These are phyloP conservation scores for Caenorhabditis sp. DNA, from an alignment of 2,888 invertebrate species.

Conservation along the genomic window DNA sequence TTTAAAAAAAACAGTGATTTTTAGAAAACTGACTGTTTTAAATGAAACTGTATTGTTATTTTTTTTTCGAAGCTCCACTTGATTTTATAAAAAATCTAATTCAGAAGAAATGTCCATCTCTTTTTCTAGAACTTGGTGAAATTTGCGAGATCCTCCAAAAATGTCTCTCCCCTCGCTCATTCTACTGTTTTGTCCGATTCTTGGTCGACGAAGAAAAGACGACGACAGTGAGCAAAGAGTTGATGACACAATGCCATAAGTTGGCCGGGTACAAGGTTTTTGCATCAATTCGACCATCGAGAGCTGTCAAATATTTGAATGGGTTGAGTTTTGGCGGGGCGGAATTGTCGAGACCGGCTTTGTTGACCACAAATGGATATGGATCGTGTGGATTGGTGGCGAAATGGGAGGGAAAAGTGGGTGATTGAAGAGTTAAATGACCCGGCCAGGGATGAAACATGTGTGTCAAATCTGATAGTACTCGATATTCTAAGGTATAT, in stretches of 20 bases:
- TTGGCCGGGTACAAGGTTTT: constrained; percentile 17
- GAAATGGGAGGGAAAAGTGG: constrained; percentile 24
- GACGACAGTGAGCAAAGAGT: constrained; percentile 33
- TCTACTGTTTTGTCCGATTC: constrained; percentile 32
- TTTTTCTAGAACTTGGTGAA: neutral
- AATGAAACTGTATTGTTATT: no score
- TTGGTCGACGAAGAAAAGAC: constrained; percentile 36
- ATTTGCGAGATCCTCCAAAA: neutral
- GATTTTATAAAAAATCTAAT: no score
- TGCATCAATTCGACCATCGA: constrained; percentile 29
- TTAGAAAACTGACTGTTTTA: no score
- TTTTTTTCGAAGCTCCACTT: neutral
- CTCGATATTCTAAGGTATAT: no score
- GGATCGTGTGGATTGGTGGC: constrained; percentile 26
- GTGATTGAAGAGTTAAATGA: neutral
- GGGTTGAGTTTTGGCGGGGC: constrained; percentile 11
- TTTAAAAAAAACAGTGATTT: neutral
- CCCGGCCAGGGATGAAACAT: no score
- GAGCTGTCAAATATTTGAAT: constrained; percentile 19
- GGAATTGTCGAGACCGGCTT: constrained; percentile 13
- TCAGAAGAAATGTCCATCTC: no score
- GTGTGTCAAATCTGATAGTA: no score
- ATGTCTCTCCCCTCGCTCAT: neutral
- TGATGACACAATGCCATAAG: constrained; percentile 25
- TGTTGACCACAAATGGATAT: constrained; percentile 32